Percentiles rank a stretch among this genome's conserved stretches.
Evolutionary conservation across 2,797 vertebrate species (phyloP).

Genomic region (Fistularia commersonii): DNA sequence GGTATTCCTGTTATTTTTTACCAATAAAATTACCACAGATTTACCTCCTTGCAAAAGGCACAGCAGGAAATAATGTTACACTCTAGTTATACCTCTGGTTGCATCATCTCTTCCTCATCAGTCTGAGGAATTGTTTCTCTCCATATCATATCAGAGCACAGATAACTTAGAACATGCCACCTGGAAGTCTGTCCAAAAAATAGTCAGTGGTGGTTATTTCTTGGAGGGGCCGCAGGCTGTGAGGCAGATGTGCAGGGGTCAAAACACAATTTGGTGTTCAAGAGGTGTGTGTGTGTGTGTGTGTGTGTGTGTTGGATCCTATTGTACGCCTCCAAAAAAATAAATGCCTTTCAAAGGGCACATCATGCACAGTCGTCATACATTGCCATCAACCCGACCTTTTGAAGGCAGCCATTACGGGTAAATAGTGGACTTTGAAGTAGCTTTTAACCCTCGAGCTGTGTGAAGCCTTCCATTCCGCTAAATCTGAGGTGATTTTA

Average conservation of each 20-base stretch:
- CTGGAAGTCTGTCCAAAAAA: too few relatives aligned
- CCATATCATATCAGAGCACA: too few relatives aligned
- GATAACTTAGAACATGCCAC: too few relatives aligned
- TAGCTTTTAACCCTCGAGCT: slow-evolving; percentile 29
- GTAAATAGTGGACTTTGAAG: slow-evolving; percentile 35
- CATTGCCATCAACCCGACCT: slow-evolving; percentile 14
- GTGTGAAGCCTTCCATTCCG: slow-evolving; percentile 9
- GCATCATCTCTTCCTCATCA: too few relatives aligned
- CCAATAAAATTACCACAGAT: too few relatives aligned
- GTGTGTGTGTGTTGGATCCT: not conserved
- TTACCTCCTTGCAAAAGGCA: too few relatives aligned
- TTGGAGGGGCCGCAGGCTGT: not conserved
- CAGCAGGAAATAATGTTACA: too few relatives aligned
- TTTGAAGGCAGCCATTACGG: slow-evolving; percentile 36
- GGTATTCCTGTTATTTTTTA: too few relatives aligned
- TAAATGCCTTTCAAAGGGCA: slow-evolving; percentile 35
- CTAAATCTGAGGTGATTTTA: slow-evolving; percentile 7
- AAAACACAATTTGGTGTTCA: not conserved
- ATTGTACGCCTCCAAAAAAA: slow-evolving; percentile 33
- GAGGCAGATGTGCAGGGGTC: not conserved
- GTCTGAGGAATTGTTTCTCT: too few relatives aligned
- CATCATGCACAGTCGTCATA: slow-evolving; percentile 5
- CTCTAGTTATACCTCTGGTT: too few relatives aligned
- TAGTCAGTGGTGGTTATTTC: too few relatives aligned
- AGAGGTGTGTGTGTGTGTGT: too few relatives aligned